Evolutionary conservation across 2,888 invertebrate species (phyloP).

Genomic region (Pheosia gnoma): DNA sequence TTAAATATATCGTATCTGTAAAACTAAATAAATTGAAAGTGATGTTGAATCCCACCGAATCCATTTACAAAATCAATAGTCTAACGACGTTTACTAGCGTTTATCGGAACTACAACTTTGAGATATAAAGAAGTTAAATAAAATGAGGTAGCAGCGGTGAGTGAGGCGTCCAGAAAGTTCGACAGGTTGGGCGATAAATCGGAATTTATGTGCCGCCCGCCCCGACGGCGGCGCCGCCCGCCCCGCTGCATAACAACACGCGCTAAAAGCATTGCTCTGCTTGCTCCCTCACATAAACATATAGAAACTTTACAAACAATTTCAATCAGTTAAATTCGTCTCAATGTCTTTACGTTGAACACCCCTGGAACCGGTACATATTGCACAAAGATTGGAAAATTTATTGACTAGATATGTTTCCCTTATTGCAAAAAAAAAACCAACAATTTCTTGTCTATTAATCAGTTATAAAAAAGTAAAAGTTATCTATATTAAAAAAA

Average conservation of each 20-base stretch:
- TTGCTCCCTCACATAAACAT: conserved; percentile 25
- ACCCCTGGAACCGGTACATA: not conserved
- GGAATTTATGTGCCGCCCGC: conserved; percentile 72
- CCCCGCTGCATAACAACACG: conserved; percentile 51
- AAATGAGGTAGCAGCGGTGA: conserved; percentile 72
- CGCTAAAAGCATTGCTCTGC: conserved; percentile 59
- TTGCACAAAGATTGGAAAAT: too few relatives aligned
- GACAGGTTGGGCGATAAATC: conserved; percentile 77
- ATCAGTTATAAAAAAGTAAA: too few relatives aligned
- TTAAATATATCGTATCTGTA: too few relatives aligned
- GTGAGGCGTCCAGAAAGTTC: conserved; percentile 76
- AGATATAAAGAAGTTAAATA: conserved; percentile 74
- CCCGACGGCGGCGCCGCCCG: conserved; percentile 26
- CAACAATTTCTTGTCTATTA: too few relatives aligned
- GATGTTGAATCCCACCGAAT: too few relatives aligned
- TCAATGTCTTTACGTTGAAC: not conserved
- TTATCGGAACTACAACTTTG: conserved; percentile 58
- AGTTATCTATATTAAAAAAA: too few relatives aligned
- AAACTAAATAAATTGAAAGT: too few relatives aligned
- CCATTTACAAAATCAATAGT: conserved; percentile 30
- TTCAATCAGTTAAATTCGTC: conserved; percentile 3
- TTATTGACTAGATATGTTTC: too few relatives aligned
- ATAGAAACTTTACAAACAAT: conserved; percentile 4
- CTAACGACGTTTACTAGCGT: conserved; percentile 53
- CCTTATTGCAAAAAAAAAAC: too few relatives aligned